These are phyloP conservation scores for Manduca sexta DNA, from an alignment of 1,140 invertebrate genomes.

Conservation along the genomic window DNA sequence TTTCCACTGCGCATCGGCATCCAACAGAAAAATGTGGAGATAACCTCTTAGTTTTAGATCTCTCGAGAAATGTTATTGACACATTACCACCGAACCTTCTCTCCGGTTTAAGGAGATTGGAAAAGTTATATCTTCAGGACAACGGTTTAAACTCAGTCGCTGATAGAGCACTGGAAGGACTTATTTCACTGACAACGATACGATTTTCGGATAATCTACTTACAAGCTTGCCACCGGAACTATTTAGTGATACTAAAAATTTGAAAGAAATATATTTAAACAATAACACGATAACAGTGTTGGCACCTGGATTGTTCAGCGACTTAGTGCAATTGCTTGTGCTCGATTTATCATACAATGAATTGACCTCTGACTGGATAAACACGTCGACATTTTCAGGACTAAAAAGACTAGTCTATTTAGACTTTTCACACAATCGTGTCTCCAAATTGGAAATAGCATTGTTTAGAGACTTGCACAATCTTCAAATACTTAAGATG, in stretches of 20 bases:
- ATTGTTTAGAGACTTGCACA: conserved; percentile 86
- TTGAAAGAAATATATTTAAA: conserved; percentile 88
- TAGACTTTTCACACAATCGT: conserved; percentile 88
- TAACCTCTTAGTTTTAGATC: conserved; percentile 82
- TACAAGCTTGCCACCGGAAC: conserved; percentile 85
- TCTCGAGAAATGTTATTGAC: conserved; percentile 89
- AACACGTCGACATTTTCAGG: conserved; percentile 90
- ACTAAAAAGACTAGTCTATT: conserved; percentile 83
- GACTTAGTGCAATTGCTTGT: conserved; percentile 86
- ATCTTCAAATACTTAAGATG: conserved; percentile 85
- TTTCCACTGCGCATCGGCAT: conserved; percentile 76
- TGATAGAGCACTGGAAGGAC: conserved; percentile 86
- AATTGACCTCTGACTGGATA: conserved; percentile 90
- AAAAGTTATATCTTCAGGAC: conserved; percentile 78
- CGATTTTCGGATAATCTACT: conserved; percentile 88
- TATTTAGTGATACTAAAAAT: conserved; percentile 86
- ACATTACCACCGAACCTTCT: conserved; percentile 84
- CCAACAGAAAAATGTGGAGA: conserved; percentile 80
- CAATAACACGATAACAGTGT: conserved; percentile 90
- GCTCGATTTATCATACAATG: conserved; percentile 89
- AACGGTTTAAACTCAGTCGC: conserved; percentile 85
- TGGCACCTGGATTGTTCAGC: conserved; percentile 89
- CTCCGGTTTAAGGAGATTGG: conserved; percentile 78
- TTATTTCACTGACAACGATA: conserved; percentile 83
- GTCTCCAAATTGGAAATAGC: conserved; percentile 85